Percentiles rank a stretch among this genome's conserved stretches.
Evolutionary conservation across 2,113 vertebrate species (phyloP).

Genomic region (Ceratotherium simum): DNA sequence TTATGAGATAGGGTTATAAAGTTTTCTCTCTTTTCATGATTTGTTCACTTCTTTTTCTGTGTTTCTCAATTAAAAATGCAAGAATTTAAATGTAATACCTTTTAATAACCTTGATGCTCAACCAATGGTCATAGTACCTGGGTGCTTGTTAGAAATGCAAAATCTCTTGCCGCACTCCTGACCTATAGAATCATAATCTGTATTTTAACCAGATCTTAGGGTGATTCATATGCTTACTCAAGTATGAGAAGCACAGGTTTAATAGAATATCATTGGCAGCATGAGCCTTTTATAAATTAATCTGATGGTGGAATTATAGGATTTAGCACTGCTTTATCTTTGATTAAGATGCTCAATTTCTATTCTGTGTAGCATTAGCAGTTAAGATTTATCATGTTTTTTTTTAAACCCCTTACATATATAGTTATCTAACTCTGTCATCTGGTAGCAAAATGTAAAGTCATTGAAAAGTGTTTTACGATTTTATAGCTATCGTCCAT

Average conservation of each 20-base stretch:
- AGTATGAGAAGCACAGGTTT: not conserved
- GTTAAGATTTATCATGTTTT: slow-evolving; percentile 11
- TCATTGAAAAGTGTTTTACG: slow-evolving; percentile 45
- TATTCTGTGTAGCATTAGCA: not conserved
- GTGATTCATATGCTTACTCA: not conserved
- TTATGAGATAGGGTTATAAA: not conserved
- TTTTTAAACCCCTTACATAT: slow-evolving; percentile 7
- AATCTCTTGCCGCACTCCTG: not conserved
- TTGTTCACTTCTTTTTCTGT: not conserved
- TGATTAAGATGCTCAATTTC: slow-evolving; percentile 40
- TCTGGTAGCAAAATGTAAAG: slow-evolving; percentile 45
- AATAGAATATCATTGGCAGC: not conserved
- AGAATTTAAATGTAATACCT: not conserved
- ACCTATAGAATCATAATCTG: not conserved
- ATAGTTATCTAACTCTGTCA: slow-evolving; percentile 19
- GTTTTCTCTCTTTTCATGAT: not conserved
- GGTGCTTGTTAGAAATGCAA: not conserved
- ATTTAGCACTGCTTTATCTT: slow-evolving; percentile 29
- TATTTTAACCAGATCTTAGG: not conserved
- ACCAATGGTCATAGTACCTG: not conserved
- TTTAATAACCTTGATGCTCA: not conserved
- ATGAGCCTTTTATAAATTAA: not conserved
- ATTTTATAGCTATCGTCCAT: slow-evolving; percentile 24
- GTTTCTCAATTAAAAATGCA: not conserved
- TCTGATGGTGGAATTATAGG: not conserved